phyloP scores from a whole-genome alignment of 2,113 vertebrate species.

The Variabilichromis moorii region DNA sequence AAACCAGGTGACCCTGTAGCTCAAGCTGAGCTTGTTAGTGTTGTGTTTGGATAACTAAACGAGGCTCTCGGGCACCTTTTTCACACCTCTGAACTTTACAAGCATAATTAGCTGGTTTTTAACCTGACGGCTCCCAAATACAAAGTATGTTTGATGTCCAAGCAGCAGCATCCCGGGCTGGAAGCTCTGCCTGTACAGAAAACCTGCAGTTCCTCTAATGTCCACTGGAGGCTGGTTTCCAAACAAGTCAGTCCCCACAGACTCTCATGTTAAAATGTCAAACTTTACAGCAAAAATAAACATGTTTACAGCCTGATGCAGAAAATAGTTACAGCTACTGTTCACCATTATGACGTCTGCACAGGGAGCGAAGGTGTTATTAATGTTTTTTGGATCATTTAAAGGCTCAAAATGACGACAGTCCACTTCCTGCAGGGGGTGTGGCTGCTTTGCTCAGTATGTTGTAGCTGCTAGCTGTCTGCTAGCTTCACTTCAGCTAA shows the following conservation, averaged over 20 bases:
- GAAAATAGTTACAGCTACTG: not conserved
- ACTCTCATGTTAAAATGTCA: not conserved
- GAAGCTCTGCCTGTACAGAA: not conserved
- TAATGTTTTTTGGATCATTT: not conserved
- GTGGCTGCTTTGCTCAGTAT: not conserved
- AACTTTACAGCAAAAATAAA: not conserved
- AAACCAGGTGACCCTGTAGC: not conserved
- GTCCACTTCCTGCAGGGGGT: accelerated
- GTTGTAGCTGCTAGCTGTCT: not conserved
- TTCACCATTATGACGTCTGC: not conserved
- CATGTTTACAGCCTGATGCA: not conserved
- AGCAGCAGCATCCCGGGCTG: accelerated
- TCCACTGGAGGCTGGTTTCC: not conserved
- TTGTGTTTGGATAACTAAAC: not conserved
- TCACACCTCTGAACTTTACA: not conserved
- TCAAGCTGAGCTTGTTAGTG: not conserved
- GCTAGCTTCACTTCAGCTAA: not conserved
- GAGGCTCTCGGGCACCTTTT: not conserved
- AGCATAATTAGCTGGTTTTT: accelerated
- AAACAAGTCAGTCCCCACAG: not conserved
- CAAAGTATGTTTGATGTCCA: accelerated
- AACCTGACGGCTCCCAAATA: not conserved
- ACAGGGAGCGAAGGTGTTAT: accelerated
- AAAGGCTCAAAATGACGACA: accelerated
- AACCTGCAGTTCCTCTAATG: not conserved